Evolutionary conservation across 2,113 vertebrate genomes (phyloP).

Genomic region (Numida meleagris): DNA sequence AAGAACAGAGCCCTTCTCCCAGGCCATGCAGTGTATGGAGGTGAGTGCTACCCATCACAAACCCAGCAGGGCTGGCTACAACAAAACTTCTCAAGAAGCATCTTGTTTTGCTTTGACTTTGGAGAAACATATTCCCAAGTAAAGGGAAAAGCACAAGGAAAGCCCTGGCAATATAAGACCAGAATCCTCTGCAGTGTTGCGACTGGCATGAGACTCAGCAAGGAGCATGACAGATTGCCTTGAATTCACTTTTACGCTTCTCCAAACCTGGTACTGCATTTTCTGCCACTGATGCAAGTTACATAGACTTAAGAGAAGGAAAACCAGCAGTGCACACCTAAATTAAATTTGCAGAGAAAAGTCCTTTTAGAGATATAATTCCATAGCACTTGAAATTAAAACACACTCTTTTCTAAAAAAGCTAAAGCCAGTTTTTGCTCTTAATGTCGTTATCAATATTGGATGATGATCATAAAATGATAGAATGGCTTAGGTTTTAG

Average conservation of each 20-base stretch:
- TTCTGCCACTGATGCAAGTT: background rate
- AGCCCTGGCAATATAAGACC: background rate
- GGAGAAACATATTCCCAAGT: background rate
- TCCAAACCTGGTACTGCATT: background rate
- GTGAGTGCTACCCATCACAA: background rate
- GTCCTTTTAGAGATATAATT: background rate
- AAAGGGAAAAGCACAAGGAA: background rate
- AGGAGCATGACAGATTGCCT: background rate
- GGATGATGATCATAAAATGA: background rate
- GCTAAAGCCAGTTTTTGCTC: background rate
- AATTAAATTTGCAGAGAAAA: background rate
- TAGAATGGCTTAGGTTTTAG: no score
- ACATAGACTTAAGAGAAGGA: background rate
- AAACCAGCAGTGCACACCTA: background rate
- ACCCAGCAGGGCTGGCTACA: background rate
- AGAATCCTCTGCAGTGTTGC: background rate
- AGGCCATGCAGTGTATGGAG: rapidly evolving
- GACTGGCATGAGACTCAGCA: background rate
- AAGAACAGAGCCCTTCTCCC: background rate
- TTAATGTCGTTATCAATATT: background rate
- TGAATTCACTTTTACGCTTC: background rate
- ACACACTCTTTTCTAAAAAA: background rate
- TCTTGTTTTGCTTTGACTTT: background rate
- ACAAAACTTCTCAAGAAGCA: background rate
- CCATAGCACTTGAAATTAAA: background rate